Evolutionary conservation across 2,113 vertebrate genomes (phyloP).

Genomic region (Bambusicola thoracicus): DNA sequence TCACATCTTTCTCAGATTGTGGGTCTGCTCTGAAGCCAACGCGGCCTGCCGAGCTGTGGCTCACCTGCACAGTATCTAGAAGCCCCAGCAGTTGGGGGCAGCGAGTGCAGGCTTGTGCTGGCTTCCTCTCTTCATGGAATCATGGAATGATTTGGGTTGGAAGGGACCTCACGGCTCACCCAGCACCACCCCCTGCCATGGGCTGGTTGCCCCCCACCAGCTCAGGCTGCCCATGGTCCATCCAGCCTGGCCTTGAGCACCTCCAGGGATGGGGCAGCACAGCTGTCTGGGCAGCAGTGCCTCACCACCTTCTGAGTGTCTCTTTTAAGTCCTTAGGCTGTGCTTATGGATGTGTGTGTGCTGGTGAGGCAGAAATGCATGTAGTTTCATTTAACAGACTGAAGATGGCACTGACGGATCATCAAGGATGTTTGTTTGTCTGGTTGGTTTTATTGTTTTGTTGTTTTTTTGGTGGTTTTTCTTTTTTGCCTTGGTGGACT

Average conservation of each 20-base stretch:
- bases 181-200: background rate
- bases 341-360: accelerated
- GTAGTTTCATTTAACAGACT: background rate
- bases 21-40: too few species aligned
- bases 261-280: background rate
- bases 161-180: background rate
- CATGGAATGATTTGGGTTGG: background rate
- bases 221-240: background rate
- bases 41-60: too few species aligned
- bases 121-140: background rate
- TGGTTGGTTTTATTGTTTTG: background rate
- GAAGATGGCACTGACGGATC: background rate
- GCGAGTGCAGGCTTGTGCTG: too few species aligned
- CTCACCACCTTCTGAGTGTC: background rate
- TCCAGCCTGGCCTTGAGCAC: background rate
- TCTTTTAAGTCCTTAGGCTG: accelerated
- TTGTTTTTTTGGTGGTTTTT: too few species aligned
- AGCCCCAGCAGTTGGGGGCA: too few species aligned
- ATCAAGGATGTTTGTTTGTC: accelerated
- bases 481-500: background rate
- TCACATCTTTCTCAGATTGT: too few species aligned
- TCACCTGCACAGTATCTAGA: too few species aligned
- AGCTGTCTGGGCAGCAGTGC: background rate
- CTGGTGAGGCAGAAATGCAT: background rate
- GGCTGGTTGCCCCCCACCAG: background rate